Evolutionary conservation across 2,888 invertebrate genomes (phyloP).

Genomic region (Eupsilia transversa): DNA sequence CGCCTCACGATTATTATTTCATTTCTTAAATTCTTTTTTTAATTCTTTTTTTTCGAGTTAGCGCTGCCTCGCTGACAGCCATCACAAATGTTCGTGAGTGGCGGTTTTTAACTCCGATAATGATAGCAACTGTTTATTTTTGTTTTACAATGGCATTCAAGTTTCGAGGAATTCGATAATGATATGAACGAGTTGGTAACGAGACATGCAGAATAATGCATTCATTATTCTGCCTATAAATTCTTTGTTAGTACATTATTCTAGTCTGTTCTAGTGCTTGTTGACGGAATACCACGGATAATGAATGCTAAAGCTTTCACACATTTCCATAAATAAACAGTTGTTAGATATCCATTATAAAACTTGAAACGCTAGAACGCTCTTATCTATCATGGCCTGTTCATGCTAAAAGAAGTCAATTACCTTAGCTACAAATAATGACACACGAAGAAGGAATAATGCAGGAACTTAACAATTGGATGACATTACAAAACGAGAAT

Average conservation of each 20-base stretch:
- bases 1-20: slow-evolving; percentile 68
- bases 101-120: slow-evolving; percentile 68
- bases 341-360: slow-evolving; percentile 11
- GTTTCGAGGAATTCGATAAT: slow-evolving; percentile 64
- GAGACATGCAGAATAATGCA: slow-evolving; percentile 60
- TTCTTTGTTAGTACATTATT: slow-evolving; percentile 49
- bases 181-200: slow-evolving; percentile 54
- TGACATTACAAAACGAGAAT: not conserved
- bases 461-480: not conserved
- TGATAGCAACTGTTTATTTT: slow-evolving; percentile 69
- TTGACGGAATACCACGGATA: slow-evolving; percentile 18
- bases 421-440: not conserved
- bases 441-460: not conserved
- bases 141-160: slow-evolving; percentile 65
- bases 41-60: slow-evolving; percentile 61
- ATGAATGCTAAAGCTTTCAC: slow-evolving; percentile 10
- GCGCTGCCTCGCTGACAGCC: slow-evolving; percentile 64
- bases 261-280: slow-evolving; percentile 28
- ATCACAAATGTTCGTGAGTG: slow-evolving; percentile 67
- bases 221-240: slow-evolving; percentile 39
- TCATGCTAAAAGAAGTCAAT: not conserved
- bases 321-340: slow-evolving; percentile 34
- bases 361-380: not conserved
- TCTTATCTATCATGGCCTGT: not conserved
- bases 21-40: slow-evolving; percentile 64